phyloP scores from a whole-genome alignment of 2,113 vertebrate species.

The Notothenia rossii region DNA sequence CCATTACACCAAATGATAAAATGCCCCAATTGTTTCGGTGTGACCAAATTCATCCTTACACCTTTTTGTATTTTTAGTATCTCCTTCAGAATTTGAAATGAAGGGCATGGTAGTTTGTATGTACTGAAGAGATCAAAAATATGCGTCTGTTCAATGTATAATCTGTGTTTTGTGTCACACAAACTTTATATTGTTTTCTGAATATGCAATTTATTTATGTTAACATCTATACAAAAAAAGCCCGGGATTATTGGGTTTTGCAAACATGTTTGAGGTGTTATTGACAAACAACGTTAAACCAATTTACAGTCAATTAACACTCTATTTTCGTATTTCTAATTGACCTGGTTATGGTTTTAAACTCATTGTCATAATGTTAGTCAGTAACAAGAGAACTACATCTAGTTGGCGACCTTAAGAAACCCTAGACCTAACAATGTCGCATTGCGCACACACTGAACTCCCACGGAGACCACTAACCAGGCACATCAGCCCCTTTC shows the following conservation, averaged over 20 bases:
- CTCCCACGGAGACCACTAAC: neutral
- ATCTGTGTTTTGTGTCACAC: neutral
- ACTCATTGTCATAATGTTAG: neutral
- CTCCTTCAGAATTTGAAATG: neutral
- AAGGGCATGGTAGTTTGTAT: neutral
- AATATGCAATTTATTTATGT: neutral
- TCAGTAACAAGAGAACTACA: neutral
- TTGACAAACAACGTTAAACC: neutral
- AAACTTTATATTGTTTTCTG: neutral
- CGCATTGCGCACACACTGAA: constrained; percentile 63
- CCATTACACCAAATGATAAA: neutral
- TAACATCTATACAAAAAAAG: neutral
- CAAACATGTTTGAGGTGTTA: too few relatives aligned
- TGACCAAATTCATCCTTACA: neutral
- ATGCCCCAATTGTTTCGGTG: neutral
- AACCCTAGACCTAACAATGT: constrained; percentile 23
- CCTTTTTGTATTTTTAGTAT: neutral
- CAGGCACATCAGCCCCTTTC: neutral
- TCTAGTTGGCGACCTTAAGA: too few relatives aligned
- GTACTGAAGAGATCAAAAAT: neutral
- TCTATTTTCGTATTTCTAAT: neutral
- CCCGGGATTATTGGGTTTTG: neutral
- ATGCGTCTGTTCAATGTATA: neutral
- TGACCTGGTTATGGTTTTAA: neutral
- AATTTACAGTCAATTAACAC: neutral